Evolutionary conservation across 2,113 vertebrate genomes (phyloP).

Genomic region (Notarius quadriscutis): DNA sequence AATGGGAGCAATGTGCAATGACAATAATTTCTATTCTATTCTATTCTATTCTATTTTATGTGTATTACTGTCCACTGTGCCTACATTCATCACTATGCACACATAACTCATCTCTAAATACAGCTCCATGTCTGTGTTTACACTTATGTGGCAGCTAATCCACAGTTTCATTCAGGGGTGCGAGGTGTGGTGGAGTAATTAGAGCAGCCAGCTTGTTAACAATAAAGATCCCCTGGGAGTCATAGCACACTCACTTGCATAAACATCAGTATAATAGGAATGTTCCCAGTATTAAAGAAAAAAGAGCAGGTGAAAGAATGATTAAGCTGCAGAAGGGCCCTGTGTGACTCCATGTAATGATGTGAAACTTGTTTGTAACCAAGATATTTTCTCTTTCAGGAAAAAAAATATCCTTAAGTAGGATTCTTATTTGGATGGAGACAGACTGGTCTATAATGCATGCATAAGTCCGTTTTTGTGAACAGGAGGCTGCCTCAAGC

Average conservation of each 20-base stretch:
- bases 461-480: slow-evolving; percentile 18
- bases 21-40: too few relatives aligned
- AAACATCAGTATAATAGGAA: not conserved
- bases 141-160: not conserved
- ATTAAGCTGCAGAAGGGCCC: not conserved
- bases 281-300: slow-evolving; percentile 4
- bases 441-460: slow-evolving; percentile 2
- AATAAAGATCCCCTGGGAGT: not conserved
- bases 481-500: slow-evolving; percentile 12
- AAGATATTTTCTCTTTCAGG: not conserved
- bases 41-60: too few relatives aligned
- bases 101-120: not conserved
- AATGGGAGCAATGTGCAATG: not conserved
- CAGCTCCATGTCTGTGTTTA: not conserved
- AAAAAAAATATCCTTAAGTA: not conserved
- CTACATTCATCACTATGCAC: not conserved
- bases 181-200: slow-evolving; percentile 1
- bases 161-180: not conserved
- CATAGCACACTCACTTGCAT: slow-evolving; percentile 4
- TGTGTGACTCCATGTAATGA: slow-evolving; percentile 1
- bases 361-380: not conserved
- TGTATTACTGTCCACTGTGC: not conserved
- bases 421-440: not conserved
- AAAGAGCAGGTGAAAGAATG: not conserved
- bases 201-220: slow-evolving; percentile 23